Evolutionary conservation across 2,888 invertebrate species (phyloP).

Genomic region (Orgyia antiqua): DNA sequence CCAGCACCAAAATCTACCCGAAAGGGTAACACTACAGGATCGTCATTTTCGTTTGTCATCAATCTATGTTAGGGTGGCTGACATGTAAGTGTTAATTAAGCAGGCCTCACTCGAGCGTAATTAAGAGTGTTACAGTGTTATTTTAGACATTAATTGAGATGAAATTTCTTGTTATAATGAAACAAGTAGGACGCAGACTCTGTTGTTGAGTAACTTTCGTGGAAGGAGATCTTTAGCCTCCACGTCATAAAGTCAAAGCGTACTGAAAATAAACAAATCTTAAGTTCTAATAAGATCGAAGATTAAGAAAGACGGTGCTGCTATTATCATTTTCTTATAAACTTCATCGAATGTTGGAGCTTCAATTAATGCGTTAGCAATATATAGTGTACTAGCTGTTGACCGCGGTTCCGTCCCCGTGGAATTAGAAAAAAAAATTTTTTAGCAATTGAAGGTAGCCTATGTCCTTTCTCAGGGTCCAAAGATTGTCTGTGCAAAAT

Average conservation of each 20-base stretch:
- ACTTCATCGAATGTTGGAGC: slow-evolving; percentile 41
- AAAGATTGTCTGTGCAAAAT: too few species aligned
- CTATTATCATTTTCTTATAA: slow-evolving; percentile 58
- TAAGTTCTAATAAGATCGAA: slow-evolving; percentile 63
- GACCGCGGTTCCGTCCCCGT: too few species aligned
- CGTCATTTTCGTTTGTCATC: slow-evolving; percentile 78
- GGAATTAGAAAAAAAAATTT: too few species aligned
- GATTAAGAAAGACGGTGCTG: slow-evolving; percentile 56
- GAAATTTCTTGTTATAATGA: slow-evolving; percentile 74
- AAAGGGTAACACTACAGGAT: slow-evolving; percentile 59
- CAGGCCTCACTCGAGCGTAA: slow-evolving; percentile 75
- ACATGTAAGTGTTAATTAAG: slow-evolving; percentile 79
- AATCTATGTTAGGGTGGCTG: slow-evolving; percentile 75
- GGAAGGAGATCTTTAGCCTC: slow-evolving; percentile 57
- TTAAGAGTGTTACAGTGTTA: slow-evolving; percentile 77
- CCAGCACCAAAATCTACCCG: slow-evolving; percentile 51
- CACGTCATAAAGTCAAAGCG: slow-evolving; percentile 49
- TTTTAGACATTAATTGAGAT: slow-evolving; percentile 78
- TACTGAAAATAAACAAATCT: slow-evolving; percentile 57
- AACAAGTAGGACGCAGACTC: slow-evolving; percentile 40
- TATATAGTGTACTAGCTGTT: too few species aligned
- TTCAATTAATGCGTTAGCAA: slow-evolving; percentile 44
- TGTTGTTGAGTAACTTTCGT: slow-evolving; percentile 55
- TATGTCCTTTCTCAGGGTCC: too few species aligned
- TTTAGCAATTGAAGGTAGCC: too few species aligned